Conservation (phyloP, 2,797 vertebrate species). For the Antrozous pallidus region DNA sequence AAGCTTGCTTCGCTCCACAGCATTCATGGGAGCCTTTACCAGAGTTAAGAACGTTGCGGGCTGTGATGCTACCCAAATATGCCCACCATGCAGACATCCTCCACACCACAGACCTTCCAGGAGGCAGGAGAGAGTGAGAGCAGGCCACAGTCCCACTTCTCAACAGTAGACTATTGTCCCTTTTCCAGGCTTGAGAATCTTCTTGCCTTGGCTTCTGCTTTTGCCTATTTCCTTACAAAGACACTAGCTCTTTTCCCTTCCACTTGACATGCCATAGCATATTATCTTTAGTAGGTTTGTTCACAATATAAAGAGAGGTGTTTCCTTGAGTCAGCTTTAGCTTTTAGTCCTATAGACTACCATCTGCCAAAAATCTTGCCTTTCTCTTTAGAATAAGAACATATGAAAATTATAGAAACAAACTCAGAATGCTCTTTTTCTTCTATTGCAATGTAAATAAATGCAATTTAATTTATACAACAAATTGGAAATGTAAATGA, state of each 20-base stretch:
- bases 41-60: background rate
- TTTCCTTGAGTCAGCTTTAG: background rate
- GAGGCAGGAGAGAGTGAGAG: background rate
- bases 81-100: background rate
- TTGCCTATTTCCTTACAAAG: background rate
- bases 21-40: background rate
- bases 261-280: background rate
- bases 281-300: background rate
- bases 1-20: background rate
- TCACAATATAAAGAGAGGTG: background rate
- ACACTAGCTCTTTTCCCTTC: background rate
- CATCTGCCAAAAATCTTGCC: background rate
- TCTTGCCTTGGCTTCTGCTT: background rate
- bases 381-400: constrained; percentile 19
- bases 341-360: background rate
- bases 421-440: background rate
- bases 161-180: background rate
- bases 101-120: background rate
- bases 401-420: constrained; percentile 1
- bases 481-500: constrained; percentile 34
- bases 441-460: constrained; percentile 41
- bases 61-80: background rate
- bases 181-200: background rate
- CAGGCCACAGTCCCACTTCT: background rate
- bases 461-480: constrained; percentile 34